These are phyloP conservation scores for Aethes cnicana DNA, from an alignment of 2,888 invertebrate genomes.

Conservation along the genomic window DNA sequence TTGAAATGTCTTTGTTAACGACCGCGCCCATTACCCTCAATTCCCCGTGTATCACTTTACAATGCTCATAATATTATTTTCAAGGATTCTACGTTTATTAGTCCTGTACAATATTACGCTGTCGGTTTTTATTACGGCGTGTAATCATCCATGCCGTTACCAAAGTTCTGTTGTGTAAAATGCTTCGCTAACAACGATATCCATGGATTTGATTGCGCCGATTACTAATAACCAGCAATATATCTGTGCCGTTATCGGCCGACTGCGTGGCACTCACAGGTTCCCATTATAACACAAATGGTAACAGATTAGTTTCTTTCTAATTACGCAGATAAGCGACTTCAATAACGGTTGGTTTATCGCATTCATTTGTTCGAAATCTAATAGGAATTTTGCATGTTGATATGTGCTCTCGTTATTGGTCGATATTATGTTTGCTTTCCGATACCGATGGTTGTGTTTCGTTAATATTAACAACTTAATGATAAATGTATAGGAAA, in stretches of 20 bases:
- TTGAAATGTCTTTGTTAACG: constrained; percentile 71
- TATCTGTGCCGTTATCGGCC: constrained; percentile 53
- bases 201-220: constrained; percentile 3
- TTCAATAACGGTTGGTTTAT: constrained; percentile 80
- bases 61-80: constrained; percentile 55
- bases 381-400: constrained; percentile 82
- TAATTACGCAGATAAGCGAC: constrained; percentile 79
- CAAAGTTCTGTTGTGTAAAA: too few relatives aligned
- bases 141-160: too few relatives aligned
- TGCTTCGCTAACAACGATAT: background rate
- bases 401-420: constrained; percentile 79
- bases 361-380: constrained; percentile 79
- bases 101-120: background rate
- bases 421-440: constrained; percentile 79
- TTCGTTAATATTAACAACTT: constrained; percentile 61
- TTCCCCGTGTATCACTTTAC: constrained; percentile 50
- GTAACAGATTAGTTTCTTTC: constrained; percentile 79
- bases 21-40: constrained; percentile 62
- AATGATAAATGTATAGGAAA: constrained; percentile 44
- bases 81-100: constrained; percentile 41
- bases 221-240: constrained; percentile 34
- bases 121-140: background rate
- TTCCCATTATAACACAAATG: constrained; percentile 77
- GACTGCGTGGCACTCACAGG: constrained; percentile 63
- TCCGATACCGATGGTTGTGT: constrained; percentile 75